Conservation (phyloP, 1,140 invertebrate genomes). For the Oncopodura yosiiana region DNA sequence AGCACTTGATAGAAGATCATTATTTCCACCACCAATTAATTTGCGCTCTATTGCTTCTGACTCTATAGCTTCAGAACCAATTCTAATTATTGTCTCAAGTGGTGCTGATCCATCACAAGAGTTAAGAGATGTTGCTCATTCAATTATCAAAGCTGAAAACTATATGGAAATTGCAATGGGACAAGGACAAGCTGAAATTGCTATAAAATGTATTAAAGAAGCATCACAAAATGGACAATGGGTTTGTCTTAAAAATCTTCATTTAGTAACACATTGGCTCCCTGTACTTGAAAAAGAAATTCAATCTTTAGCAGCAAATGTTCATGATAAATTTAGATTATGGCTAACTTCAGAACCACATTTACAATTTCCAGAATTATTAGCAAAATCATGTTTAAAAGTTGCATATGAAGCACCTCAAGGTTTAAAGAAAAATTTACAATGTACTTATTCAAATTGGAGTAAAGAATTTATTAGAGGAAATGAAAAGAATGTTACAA, state of each 20-base stretch:
- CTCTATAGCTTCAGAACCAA: constrained; percentile 52
- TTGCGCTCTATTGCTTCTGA: constrained; percentile 51
- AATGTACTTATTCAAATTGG: constrained; percentile 51
- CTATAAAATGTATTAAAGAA: constrained; percentile 47
- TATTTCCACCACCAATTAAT: constrained; percentile 54
- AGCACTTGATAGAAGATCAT: constrained; percentile 54
- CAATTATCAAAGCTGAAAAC: constrained; percentile 46
- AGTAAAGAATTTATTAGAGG: constrained; percentile 43
- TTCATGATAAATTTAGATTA: constrained; percentile 54
- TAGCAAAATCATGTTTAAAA: constrained; percentile 61
- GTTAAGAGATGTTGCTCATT: constrained; percentile 53
- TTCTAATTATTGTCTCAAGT: constrained; percentile 62
- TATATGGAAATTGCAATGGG: constrained; percentile 62
- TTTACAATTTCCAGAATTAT: constrained; percentile 53
- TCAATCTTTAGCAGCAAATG: constrained; percentile 48
- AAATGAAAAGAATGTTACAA: constrained; percentile 42
- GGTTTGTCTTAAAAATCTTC: constrained; percentile 79
- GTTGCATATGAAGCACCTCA: constrained; percentile 73
- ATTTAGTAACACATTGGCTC: constrained; percentile 70
- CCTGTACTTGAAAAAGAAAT: constrained; percentile 62
- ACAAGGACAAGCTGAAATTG: constrained; percentile 58
- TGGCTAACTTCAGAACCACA: constrained; percentile 68
- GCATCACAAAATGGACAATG: constrained; percentile 53
- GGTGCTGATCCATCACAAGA: constrained; percentile 77
- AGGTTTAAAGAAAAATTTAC: constrained; percentile 55